Base-by-base conservation (phyloP, 2,797 vertebrate genomes). In the Rhinogobio ventralis region DNA sequence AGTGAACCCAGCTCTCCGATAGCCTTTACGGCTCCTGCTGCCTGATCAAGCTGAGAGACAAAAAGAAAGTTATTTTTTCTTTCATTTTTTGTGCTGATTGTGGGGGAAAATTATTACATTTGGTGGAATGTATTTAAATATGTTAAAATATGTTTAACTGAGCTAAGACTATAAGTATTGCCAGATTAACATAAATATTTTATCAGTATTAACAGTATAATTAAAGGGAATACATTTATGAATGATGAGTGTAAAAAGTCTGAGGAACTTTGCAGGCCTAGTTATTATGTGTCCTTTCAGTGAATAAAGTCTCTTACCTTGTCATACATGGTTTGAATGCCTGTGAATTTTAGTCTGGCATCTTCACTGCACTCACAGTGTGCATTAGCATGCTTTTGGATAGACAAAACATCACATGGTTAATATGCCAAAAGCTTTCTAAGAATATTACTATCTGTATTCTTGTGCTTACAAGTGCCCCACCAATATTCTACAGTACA, bases 1-100 rank as follows among this genome's bases (percentile, higher is more conserved):
- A 95, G 86, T 0, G 90, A 93, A 86, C 92, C 91, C 92, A 96
- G 90, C 81, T 96, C 95, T 15, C 94, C 95, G 7, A 96, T 86
- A 0, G 95, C 95, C 82, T 96, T 96, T 68, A 86, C 84, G 0
- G 91, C 89, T 0, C 92, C 95, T 82, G 89, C 88, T 46, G 45
- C 74, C 0, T 85, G 62, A 75, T 93, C 86, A 6, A 96, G 82
- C 95, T 96, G 39, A 84, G 28, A 80, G 11, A 83, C 14, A 23
- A 30, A 81, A 3, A 67, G 2, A 67, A 33, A 20, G 17, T 20
- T 15, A 9, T 25, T 71, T 55, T 81, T 68, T 7, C 7, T 53
- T 60, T 42, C 0, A 36, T 33, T 62, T 73, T 51, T 6, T 19
- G 11, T 81, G n/a, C 23, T 57, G 51, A 14, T 57, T 57, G 33